A percentile compares a stretch with the other conserved stretches of the same genome.
Evolutionary conservation across 2,888 invertebrate genomes (phyloP).

Genomic region (Ophioninae sp.): DNA sequence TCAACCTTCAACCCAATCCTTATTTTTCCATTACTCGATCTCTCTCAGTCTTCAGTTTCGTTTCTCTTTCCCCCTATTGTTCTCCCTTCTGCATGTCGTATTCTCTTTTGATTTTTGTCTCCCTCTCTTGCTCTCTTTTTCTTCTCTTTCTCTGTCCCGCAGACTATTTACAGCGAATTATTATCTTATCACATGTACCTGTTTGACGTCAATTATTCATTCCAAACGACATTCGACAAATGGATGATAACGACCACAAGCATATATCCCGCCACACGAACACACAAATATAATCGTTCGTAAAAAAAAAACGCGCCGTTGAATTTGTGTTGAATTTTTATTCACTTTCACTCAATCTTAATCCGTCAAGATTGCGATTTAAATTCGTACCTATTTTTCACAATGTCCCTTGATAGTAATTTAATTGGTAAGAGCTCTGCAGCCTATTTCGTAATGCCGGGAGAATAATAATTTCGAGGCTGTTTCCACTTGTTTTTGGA

Average conservation of each 20-base stretch:
- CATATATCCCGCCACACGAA: background rate
- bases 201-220: background rate
- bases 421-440: background rate
- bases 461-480: background rate
- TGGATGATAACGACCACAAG: background rate
- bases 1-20: no score
- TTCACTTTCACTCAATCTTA: background rate
- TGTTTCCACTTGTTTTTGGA: background rate
- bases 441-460: background rate
- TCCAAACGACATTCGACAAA: background rate
- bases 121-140: no score
- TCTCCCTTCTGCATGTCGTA: no score
- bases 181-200: conserved; percentile 16
- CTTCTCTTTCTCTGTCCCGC: background rate
- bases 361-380: background rate
- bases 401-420: background rate
- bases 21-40: no score
- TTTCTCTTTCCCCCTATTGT: no score
- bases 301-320: background rate
- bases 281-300: background rate
- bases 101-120: no score
- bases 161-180: background rate
- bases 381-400: background rate
- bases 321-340: background rate
- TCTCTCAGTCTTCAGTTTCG: no score